Percentiles rank a stretch among this genome's conserved stretches.
Conservation (phyloP, 2,113 vertebrate genomes). For the Vulpes ferrilata region DNA sequence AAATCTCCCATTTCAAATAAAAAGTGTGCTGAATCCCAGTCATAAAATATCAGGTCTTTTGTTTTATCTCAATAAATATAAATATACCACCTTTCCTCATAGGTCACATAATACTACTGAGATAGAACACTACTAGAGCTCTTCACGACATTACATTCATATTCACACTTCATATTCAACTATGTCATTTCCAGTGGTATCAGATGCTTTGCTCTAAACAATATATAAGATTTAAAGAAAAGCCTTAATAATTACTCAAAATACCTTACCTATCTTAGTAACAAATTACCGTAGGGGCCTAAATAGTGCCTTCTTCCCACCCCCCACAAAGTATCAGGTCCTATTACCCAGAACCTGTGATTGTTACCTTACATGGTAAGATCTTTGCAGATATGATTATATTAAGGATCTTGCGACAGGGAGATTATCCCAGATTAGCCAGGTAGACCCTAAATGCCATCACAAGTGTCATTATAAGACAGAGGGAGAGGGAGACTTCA, state of each 20-base stretch:
- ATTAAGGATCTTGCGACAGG: background rate
- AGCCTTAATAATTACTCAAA: background rate
- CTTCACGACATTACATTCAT: background rate
- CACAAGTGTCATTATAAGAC: background rate
- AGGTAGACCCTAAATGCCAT: background rate
- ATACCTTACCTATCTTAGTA: background rate
- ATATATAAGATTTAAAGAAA: constrained; percentile 28
- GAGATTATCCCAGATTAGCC: background rate
- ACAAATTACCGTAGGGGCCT: background rate
- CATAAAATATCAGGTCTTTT: background rate
- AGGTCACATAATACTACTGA: background rate
- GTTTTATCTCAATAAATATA: constrained; percentile 7
- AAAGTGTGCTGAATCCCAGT: background rate
- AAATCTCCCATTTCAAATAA: constrained; percentile 12
- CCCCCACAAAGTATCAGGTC: background rate
- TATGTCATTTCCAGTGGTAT: background rate
- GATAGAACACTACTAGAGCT: background rate
- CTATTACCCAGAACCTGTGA: background rate
- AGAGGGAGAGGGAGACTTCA: background rate
- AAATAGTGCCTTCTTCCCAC: background rate
- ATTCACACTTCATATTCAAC: background rate
- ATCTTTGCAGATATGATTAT: background rate
- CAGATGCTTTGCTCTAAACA: constrained; percentile 1
- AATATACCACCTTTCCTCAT: background rate
- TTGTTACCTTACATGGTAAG: background rate